Conservation (phyloP, 2,888 invertebrate species). For the Melieria picta region DNA sequence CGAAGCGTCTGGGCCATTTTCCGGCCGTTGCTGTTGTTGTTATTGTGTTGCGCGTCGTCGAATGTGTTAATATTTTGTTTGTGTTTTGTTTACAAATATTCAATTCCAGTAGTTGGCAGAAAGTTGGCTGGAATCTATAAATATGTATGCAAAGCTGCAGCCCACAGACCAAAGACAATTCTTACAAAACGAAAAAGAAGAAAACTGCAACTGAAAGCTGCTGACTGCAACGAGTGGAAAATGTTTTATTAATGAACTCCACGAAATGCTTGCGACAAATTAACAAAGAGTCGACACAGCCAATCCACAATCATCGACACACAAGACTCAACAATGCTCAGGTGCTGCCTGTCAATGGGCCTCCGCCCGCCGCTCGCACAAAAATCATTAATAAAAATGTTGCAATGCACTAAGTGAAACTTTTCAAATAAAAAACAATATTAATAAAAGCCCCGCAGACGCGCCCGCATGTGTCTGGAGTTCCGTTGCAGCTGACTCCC, state of each 20-base stretch:
- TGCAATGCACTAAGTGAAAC: conserved; percentile 45
- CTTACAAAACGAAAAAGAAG: not conserved
- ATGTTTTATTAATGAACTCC: conserved; percentile 59
- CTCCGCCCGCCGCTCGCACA: conserved; percentile 40
- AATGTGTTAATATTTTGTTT: conserved; percentile 44
- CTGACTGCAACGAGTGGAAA: conserved; percentile 32
- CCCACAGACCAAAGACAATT: too few species aligned
- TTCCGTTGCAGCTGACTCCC: conserved; percentile 1
- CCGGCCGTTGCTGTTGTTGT: too few species aligned
- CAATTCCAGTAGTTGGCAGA: conserved; percentile 60
- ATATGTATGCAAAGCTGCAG: conserved; percentile 30
- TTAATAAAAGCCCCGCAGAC: conserved; percentile 32
- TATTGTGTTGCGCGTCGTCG: conserved; percentile 6
- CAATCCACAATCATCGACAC: too few species aligned
- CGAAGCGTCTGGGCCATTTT: not conserved
- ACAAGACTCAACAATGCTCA: too few species aligned
- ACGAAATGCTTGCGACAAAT: not conserved
- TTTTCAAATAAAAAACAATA: too few species aligned
- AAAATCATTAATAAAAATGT: conserved; percentile 59
- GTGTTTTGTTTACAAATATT: conserved; percentile 53
- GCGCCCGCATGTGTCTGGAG: conserved; percentile 31
- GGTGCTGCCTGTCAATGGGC: too few species aligned
- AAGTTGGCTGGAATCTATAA: conserved; percentile 49
- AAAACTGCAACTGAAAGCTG: not conserved
- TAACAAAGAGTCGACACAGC: not conserved